Percentiles rank a stretch among this genome's conserved stretches.
These are phyloP conservation scores for Anarrhichthys ocellatus DNA, from an alignment of 2,113 vertebrate genomes.

Conservation along the genomic window DNA sequence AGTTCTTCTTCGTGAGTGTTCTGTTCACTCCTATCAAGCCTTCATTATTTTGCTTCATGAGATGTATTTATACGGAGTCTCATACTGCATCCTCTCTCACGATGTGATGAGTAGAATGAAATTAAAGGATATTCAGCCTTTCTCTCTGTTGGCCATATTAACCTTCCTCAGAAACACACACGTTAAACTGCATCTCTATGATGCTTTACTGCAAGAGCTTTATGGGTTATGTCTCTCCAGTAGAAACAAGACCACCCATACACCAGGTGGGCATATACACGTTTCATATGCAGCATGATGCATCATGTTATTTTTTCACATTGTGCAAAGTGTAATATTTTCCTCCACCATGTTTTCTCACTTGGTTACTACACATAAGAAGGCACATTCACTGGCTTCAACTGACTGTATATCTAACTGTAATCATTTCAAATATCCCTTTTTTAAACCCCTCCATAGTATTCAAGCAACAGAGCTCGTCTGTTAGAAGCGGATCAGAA, in stretches of 20 bases:
- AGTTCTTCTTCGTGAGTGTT: neutral
- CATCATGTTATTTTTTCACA: neutral
- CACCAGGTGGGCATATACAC: neutral
- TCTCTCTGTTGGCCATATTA: neutral
- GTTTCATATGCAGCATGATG: neutral
- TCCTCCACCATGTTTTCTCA: neutral
- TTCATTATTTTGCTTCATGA: neutral
- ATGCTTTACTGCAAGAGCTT: neutral
- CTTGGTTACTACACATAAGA: neutral
- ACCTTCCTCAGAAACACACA: neutral
- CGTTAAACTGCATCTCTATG: neutral
- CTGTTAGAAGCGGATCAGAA: too few relatives aligned
- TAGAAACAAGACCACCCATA: neutral
- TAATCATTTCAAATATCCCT: neutral
- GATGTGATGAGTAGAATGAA: too few relatives aligned
- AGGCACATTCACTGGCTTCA: neutral
- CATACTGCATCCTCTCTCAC: too few relatives aligned
- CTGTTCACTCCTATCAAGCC: neutral
- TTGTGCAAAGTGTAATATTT: neutral
- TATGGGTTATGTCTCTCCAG: neutral
- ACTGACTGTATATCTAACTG: too few relatives aligned
- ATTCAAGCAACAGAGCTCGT: neutral
- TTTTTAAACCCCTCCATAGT: neutral
- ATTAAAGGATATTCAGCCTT: neutral
- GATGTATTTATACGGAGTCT: neutral